Percentiles rank a stretch among this genome's conserved stretches.
Evolutionary conservation across 2,888 invertebrate species (phyloP).

Genomic region (Cosmia trapezina): DNA sequence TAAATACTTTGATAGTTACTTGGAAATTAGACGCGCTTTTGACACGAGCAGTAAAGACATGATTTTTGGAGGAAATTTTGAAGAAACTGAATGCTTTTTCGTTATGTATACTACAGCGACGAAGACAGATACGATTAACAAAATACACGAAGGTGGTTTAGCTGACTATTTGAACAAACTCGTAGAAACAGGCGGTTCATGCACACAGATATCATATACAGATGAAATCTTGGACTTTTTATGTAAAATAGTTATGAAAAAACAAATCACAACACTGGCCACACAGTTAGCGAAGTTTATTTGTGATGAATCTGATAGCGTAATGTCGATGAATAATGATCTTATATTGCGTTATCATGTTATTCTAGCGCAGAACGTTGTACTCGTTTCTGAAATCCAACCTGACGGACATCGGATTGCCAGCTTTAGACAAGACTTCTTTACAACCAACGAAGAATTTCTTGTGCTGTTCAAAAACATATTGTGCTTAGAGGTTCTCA

Average conservation of each 20-base stretch:
- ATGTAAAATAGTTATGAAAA: slow-evolving; percentile 36
- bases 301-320: background rate
- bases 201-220: slow-evolving; percentile 22
- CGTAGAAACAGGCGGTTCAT: slow-evolving; percentile 43
- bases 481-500: slow-evolving; percentile 38
- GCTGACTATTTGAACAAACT: slow-evolving; percentile 33
- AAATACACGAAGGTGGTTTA: background rate
- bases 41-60: slow-evolving; percentile 15
- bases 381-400: slow-evolving; percentile 44
- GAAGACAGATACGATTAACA: slow-evolving; percentile 27
- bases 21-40: slow-evolving; percentile 45
- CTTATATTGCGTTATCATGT: slow-evolving; percentile 52
- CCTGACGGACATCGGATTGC: slow-evolving; percentile 34
- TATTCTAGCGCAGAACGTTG: slow-evolving; percentile 40
- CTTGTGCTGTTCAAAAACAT: slow-evolving; percentile 35
- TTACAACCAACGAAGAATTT: slow-evolving; percentile 37
- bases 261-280: slow-evolving; percentile 44
- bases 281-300: slow-evolving; percentile 37
- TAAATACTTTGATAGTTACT: slow-evolving; percentile 50
- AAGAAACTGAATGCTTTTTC: slow-evolving; percentile 49
- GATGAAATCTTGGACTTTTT: slow-evolving; percentile 37
- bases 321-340: slow-evolving; percentile 50
- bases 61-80: slow-evolving; percentile 37
- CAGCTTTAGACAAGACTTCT: slow-evolving; percentile 48
- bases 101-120: slow-evolving; percentile 57